These are phyloP conservation scores for Tolypeutes matacus DNA, from an alignment of 2,797 vertebrate genomes.

Conservation along the genomic window DNA sequence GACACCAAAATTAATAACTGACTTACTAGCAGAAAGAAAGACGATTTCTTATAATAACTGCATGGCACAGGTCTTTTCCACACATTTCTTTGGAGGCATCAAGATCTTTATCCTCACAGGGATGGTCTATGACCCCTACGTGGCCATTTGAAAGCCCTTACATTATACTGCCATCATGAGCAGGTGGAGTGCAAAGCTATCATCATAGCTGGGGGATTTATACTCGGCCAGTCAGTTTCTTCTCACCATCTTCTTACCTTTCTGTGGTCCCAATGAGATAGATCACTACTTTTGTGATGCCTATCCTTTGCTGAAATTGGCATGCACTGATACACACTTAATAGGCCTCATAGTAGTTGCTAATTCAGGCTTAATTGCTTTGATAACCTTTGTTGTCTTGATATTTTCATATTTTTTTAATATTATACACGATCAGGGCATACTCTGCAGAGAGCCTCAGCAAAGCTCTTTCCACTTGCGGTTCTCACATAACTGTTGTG, in stretches of 20 bases:
- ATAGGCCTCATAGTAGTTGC: not conserved
- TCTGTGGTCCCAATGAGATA: too few relatives aligned
- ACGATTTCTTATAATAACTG: too few relatives aligned
- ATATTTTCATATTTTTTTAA: not conserved
- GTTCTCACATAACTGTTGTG: not conserved
- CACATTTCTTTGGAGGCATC: too few relatives aligned
- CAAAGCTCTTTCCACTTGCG: too few relatives aligned
- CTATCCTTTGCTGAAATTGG: conserved; percentile 40
- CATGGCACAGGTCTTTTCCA: too few relatives aligned
- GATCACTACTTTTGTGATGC: conserved; percentile 56
- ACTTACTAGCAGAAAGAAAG: not conserved
- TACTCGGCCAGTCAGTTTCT: conserved; percentile 36
- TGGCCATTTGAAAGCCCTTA: conserved; percentile 66
- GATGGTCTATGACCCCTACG: conserved; percentile 57
- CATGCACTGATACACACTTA: not conserved
- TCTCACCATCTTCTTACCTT: conserved; percentile 4
- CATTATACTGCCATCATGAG: too few relatives aligned
- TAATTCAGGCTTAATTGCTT: not conserved
- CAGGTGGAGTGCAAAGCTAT: too few relatives aligned
- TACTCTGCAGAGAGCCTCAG: not conserved
- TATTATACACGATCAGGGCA: not conserved
- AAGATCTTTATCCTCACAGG: too few relatives aligned
- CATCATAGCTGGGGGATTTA: not conserved
- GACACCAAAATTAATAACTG: not conserved
- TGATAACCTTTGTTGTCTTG: not conserved